Evolutionary conservation across 2,797 vertebrate genomes (phyloP).

Genomic region (Takifugu ocellatus): DNA sequence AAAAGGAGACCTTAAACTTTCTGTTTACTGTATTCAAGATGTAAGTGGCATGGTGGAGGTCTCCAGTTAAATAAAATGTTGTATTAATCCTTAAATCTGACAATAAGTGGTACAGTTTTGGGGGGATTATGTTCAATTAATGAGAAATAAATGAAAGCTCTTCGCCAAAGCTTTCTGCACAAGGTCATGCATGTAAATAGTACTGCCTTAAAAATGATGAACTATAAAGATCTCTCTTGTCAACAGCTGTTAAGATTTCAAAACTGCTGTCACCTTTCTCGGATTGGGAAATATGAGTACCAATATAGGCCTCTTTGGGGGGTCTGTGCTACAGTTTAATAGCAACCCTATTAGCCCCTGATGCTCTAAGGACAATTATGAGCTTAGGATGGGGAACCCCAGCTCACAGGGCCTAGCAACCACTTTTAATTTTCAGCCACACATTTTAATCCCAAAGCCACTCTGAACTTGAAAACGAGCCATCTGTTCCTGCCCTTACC

Average conservation of each 20-base stretch:
- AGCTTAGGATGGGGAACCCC: conserved; percentile 46
- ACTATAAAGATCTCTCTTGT: too few relatives aligned
- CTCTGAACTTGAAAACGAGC: conserved; percentile 63
- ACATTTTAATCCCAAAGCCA: conserved; percentile 60
- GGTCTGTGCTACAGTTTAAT: conserved; percentile 12
- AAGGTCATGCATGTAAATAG: neutral
- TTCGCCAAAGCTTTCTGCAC: neutral
- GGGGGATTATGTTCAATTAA: neutral
- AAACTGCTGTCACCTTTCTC: too few relatives aligned
- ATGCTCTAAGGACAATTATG: conserved; percentile 44
- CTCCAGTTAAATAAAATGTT: too few relatives aligned
- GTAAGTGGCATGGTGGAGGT: too few relatives aligned
- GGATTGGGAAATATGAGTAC: neutral
- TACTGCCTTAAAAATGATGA: too few relatives aligned
- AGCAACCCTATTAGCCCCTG: conserved; percentile 31
- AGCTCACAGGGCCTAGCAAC: conserved; percentile 42
- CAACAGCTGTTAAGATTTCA: too few relatives aligned
- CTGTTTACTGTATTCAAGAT: too few relatives aligned
- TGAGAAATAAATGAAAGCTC: conserved; percentile 3
- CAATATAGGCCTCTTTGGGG: neutral
- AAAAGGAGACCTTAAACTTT: too few relatives aligned
- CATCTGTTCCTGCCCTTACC: conserved; percentile 61
- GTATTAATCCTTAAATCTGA: too few relatives aligned
- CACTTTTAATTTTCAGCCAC: conserved; percentile 68
- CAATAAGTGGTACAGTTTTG: too few relatives aligned